Base-by-base conservation (phyloP, 2,888 invertebrate species). In the Cremastinae sp. region DNA sequence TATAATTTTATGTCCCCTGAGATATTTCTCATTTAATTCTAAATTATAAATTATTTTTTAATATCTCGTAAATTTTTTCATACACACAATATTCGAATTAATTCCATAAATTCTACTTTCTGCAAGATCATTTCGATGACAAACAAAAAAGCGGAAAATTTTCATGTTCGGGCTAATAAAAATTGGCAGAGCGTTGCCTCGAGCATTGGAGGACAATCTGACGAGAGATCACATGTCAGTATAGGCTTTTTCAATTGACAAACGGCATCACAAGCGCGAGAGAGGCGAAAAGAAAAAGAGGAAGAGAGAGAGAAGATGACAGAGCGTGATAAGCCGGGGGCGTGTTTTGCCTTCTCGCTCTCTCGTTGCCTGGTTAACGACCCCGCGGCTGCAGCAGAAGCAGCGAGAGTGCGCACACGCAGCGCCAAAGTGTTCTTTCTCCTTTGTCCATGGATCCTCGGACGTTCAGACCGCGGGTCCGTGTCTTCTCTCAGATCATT, bases 361-460 rank as follows among this genome's bases (percentile, higher is more conserved):
- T 39, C 71, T 61, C 65, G 28, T 35, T 49, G 69, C 39, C 79
- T 81, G 82, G 82, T 84, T 86, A 82, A 83, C 82, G 85, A 86
- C 84, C 86, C 81, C 83, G 75, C 61, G 74, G 80, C 79, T 79
- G 73, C 64, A 64, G 66, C 65, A 58, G 28, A 28, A 28, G 28
- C 28, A 28, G 28, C 28, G 28, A 28, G 28, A 28, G 28, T 28
- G 75, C 72, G 49, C 62, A 62, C 72, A 75, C 76, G 79, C 81
- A 70, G 70, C 61, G 55, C 62, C 37, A 8, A 12, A 58, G 68
- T 18, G 56, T 59, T 16, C 65, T 74, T 70, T 77, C 81, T 85
- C 80, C 85, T 86, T 85, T 85, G 85, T 85, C 78, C 82, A 80
- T 79, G 82, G 28, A 45, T 84, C 83, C 80, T 79, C 82, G 83